phyloP scores from a whole-genome alignment of 2,113 vertebrate genomes.

The Etia nguti region DNA sequence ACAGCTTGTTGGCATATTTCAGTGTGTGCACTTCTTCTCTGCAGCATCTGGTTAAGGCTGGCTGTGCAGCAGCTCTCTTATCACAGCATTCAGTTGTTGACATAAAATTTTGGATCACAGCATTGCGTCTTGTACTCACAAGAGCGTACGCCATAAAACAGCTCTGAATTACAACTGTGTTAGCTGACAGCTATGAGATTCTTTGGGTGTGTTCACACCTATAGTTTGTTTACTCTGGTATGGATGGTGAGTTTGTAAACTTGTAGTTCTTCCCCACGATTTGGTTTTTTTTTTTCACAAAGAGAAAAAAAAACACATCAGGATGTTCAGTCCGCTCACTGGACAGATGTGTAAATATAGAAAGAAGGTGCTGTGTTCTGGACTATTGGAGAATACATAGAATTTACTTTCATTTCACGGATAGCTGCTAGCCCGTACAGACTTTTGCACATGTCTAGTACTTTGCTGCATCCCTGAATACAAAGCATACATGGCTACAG shows the following conservation, averaged over 20 bases:
- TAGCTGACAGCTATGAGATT: neutral
- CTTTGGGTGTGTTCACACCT: neutral
- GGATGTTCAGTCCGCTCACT: neutral
- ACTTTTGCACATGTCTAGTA: neutral
- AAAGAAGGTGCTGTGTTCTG: neutral
- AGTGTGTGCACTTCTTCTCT: neutral
- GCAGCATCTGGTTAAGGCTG: slow-evolving; percentile 6
- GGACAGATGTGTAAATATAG: neutral
- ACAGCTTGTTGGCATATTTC: neutral
- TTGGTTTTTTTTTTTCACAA: neutral
- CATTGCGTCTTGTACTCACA: neutral
- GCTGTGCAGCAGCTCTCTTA: neutral
- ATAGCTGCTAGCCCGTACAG: neutral
- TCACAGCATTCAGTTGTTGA: neutral
- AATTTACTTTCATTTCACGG: accelerated
- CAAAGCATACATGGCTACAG: neutral
- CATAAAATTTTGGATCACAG: neutral
- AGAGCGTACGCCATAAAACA: neutral
- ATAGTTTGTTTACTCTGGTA: neutral
- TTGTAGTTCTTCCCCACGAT: neutral
- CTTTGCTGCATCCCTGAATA: neutral
- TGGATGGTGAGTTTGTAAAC: neutral
- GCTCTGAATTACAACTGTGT: neutral
- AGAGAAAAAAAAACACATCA: neutral
- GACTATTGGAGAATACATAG: neutral